These are phyloP conservation scores for Ceyx margarethae DNA, from an alignment of 2,113 vertebrate genomes.

Conservation along the genomic window DNA sequence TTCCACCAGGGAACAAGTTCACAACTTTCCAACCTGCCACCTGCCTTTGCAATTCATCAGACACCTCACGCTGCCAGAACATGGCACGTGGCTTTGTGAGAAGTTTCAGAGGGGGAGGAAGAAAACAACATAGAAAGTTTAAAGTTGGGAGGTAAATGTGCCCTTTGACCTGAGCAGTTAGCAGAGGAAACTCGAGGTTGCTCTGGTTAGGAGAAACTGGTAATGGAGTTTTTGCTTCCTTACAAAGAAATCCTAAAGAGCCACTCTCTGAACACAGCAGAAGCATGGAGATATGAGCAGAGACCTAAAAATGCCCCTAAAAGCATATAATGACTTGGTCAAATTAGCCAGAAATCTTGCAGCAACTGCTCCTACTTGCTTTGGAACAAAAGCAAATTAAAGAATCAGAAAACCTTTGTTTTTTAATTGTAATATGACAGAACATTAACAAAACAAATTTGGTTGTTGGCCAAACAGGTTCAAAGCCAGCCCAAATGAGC, in stretches of 20 bases:
- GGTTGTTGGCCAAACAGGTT: background rate
- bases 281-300: background rate
- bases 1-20: slow-evolving; percentile 46
- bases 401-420: background rate
- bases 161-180: background rate
- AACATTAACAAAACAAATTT: too few species aligned
- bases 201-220: background rate
- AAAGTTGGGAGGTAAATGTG: background rate
- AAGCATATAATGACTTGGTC: background rate
- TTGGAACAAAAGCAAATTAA: background rate
- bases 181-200: background rate
- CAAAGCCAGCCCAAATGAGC: background rate
- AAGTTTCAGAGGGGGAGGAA: background rate
- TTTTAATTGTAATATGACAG: background rate
- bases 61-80: background rate
- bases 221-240: background rate
- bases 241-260: background rate
- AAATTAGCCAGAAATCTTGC: background rate
- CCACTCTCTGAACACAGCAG: background rate
- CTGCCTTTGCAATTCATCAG: background rate
- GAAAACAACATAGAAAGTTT: background rate
- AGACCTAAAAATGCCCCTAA: background rate
- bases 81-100: background rate
- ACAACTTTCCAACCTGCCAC: background rate
- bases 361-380: background rate